Conservation (phyloP, 2,888 invertebrate genomes). For the Meiosimyza platycephala region DNA sequence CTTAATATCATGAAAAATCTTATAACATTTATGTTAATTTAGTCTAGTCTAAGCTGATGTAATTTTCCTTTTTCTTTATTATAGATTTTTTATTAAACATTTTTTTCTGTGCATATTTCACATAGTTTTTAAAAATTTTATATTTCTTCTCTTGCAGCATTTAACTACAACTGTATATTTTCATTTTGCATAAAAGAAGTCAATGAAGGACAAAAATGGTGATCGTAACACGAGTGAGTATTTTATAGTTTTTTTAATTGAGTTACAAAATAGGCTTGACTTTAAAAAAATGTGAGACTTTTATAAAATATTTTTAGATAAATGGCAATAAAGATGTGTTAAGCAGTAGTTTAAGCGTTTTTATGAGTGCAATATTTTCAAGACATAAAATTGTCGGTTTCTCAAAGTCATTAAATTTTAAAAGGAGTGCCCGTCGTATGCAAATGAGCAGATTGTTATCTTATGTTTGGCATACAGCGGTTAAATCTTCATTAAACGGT, state of each 20-base stretch:
- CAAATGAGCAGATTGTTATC: conserved; percentile 11
- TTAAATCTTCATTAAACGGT: not conserved
- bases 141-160: conserved; percentile 36
- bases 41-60: no score
- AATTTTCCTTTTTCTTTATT: no score
- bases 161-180: not conserved
- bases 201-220: conserved; percentile 75
- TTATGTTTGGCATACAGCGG: not conserved
- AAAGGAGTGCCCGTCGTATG: not conserved
- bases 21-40: no score
- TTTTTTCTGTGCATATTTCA: no score
- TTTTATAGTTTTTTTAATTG: not conserved
- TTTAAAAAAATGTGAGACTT: no score
- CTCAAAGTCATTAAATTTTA: conserved; percentile 8
- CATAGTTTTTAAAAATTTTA: conserved; percentile 21
- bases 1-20: no score
- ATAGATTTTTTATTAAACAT: no score
- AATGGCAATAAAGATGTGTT: no score
- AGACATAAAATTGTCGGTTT: conserved; percentile 9
- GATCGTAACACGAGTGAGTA: conserved; percentile 82
- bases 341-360: no score
- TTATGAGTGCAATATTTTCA: no score
- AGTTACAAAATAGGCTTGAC: no score
- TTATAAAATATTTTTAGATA: no score
- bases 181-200: conserved; percentile 53